These are phyloP conservation scores for Limonius californicus DNA, from an alignment of 1,140 invertebrate species.

Conservation along the genomic window DNA sequence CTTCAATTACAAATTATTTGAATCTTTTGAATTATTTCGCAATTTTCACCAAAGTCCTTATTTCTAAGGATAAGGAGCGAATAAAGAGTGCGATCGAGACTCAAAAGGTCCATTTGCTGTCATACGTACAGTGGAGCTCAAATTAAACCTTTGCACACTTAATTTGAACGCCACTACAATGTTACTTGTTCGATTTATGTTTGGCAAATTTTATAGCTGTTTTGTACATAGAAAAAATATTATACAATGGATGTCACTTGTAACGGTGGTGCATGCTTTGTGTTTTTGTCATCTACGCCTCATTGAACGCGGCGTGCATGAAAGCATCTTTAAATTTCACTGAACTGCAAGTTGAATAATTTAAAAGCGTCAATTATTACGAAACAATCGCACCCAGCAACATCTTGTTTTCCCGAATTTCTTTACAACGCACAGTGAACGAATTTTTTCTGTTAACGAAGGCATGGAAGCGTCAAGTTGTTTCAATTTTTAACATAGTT, in stretches of 20 bases:
- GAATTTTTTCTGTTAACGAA: not conserved
- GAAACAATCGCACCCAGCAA: not conserved
- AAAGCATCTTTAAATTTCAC: not conserved
- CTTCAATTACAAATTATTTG: too few relatives aligned
- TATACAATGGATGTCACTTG: not conserved
- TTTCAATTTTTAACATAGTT: not conserved
- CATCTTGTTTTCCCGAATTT: not conserved
- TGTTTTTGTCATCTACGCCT: not conserved
- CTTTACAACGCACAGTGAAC: not conserved
- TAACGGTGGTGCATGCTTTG: not conserved
- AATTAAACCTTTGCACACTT: too few relatives aligned
- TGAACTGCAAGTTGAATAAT: not conserved
- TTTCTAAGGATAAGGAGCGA: too few relatives aligned
- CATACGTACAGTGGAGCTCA: too few relatives aligned
- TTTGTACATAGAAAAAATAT: not conserved
- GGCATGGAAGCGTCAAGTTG: not conserved
- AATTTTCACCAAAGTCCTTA: too few relatives aligned
- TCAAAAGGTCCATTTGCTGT: too few relatives aligned
- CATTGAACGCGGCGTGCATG: not conserved
- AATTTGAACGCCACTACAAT: too few relatives aligned
- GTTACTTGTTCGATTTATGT: too few relatives aligned
- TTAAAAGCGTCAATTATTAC: not conserved
- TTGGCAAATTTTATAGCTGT: not conserved
- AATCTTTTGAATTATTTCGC: too few relatives aligned
- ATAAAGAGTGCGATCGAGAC: too few relatives aligned